These are phyloP conservation scores for Trinorchestia longiramus DNA, from an alignment of 1,140 invertebrate species.

Conservation along the genomic window DNA sequence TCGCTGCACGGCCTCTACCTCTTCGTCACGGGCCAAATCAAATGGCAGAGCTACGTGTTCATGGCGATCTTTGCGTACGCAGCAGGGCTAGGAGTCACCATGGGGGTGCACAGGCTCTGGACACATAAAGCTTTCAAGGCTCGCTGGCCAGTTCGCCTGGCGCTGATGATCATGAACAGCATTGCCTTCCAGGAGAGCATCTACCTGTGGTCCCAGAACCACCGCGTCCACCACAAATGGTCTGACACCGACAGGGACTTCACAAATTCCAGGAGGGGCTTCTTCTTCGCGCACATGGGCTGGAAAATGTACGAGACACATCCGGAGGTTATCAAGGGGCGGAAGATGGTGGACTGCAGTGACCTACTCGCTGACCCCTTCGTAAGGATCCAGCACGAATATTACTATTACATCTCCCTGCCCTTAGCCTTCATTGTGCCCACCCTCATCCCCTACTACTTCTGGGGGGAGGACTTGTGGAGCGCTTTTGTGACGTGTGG, in stretches of 20 bases:
- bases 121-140: slow-evolving; percentile 95
- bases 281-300: slow-evolving; percentile 96
- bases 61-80: not conserved
- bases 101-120: slow-evolving; percentile 94
- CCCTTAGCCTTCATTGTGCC: slow-evolving; percentile 88
- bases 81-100: slow-evolving; percentile 87
- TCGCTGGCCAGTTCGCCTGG: slow-evolving; percentile 83
- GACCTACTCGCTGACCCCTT: slow-evolving; percentile 91
- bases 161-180: slow-evolving; percentile 85
- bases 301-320: slow-evolving; percentile 94
- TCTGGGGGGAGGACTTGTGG: slow-evolving; percentile 3
- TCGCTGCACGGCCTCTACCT: not conserved
- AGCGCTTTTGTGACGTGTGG: not conserved
- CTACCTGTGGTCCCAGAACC: slow-evolving; percentile 94
- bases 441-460: slow-evolving; percentile 80
- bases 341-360: slow-evolving; percentile 85
- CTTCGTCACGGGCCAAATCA: not conserved
- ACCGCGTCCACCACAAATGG: slow-evolving; percentile 96
- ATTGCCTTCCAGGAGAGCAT: slow-evolving; percentile 92
- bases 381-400: slow-evolving; percentile 88
- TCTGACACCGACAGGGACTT: slow-evolving; percentile 96
- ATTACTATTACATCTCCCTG: slow-evolving; percentile 86
- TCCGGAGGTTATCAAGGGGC: slow-evolving; percentile 85
- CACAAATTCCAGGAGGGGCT: slow-evolving; percentile 92
- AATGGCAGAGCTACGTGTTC: not conserved